Conservation (phyloP, 2,797 vertebrate genomes). For the Diceros bicornis region DNA sequence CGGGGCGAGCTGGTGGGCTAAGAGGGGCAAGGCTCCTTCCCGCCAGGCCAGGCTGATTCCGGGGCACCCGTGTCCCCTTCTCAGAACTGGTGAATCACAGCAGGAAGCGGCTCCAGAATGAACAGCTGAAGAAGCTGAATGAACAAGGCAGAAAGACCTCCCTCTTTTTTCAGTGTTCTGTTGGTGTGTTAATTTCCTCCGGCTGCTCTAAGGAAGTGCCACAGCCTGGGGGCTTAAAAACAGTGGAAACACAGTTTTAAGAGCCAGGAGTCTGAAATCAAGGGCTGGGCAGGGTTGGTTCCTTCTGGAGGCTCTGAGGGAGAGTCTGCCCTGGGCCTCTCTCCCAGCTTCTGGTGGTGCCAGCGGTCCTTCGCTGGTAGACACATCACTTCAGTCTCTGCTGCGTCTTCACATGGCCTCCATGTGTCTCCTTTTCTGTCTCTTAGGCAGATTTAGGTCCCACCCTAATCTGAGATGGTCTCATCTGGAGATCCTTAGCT, state of each 20-base stretch:
- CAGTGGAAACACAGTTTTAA: rapidly evolving
- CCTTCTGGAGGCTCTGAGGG: rapidly evolving
- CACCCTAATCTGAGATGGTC: too few relatives aligned
- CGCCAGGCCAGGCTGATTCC: rapidly evolving
- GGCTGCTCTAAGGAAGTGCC: too few relatives aligned
- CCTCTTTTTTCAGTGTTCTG: background rate
- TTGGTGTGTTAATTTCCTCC: background rate
- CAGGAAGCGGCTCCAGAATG: background rate
- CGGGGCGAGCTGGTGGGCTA: background rate
- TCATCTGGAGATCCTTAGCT: background rate
- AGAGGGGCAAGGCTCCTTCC: background rate
- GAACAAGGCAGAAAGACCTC: too few relatives aligned
- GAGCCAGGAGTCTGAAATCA: rapidly evolving
- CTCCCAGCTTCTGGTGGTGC: rapidly evolving
- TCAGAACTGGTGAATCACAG: background rate
- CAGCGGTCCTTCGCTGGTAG: rapidly evolving
- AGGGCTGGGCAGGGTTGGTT: background rate
- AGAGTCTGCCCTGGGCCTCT: background rate
- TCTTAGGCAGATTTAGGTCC: background rate
- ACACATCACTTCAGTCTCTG: rapidly evolving
- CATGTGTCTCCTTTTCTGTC: background rate
- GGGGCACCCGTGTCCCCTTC: background rate
- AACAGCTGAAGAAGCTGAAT: background rate
- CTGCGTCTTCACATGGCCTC: rapidly evolving
- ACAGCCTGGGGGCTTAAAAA: rapidly evolving